A percentile compares a stretch with the other conserved stretches of the same genome.
Conservation (phyloP, 2,113 vertebrate genomes). For the Mugil cephalus region DNA sequence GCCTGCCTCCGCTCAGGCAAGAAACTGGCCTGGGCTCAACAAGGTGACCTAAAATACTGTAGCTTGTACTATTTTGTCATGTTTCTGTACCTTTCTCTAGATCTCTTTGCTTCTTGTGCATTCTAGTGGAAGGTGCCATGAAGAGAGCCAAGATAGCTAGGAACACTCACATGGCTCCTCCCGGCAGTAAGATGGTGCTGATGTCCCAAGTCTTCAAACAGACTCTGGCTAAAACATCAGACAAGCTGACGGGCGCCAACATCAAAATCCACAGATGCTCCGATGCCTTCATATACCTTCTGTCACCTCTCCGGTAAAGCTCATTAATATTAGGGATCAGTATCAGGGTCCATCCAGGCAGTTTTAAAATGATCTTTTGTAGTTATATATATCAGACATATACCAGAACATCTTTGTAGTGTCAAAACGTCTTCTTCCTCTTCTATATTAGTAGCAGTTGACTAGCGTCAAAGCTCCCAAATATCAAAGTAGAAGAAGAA, state of each 20-base stretch:
- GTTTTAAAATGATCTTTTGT: no score
- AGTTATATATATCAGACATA: no score
- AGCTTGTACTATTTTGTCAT: not conserved
- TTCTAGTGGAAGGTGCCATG: slow-evolving; percentile 91
- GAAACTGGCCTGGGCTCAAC: slow-evolving; percentile 93
- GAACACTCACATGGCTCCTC: slow-evolving; percentile 86
- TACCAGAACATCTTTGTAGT: no score
- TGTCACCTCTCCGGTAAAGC: slow-evolving; percentile 93
- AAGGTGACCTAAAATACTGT: slow-evolving; percentile 83
- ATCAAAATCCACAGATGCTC: slow-evolving; percentile 93
- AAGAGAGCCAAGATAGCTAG: slow-evolving; percentile 92
- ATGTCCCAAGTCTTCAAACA: slow-evolving; percentile 96
- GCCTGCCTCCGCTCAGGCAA: slow-evolving; percentile 91
- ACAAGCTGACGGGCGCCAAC: slow-evolving; percentile 90
- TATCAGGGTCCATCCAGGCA: no score
- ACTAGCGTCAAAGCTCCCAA: no score
- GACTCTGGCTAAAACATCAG: slow-evolving; percentile 94
- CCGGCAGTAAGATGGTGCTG: slow-evolving; percentile 88
- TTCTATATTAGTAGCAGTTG: no score
- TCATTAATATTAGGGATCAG: no score
- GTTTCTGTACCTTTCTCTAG: slow-evolving; percentile 8
- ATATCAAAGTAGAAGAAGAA: no score
- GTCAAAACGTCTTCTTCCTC: no score
- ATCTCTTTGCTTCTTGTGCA: slow-evolving; percentile 28
- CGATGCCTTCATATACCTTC: slow-evolving; percentile 94